Evolutionary conservation across 2,113 vertebrate genomes (phyloP).

Genomic region (Leptodactylus fuscus): DNA sequence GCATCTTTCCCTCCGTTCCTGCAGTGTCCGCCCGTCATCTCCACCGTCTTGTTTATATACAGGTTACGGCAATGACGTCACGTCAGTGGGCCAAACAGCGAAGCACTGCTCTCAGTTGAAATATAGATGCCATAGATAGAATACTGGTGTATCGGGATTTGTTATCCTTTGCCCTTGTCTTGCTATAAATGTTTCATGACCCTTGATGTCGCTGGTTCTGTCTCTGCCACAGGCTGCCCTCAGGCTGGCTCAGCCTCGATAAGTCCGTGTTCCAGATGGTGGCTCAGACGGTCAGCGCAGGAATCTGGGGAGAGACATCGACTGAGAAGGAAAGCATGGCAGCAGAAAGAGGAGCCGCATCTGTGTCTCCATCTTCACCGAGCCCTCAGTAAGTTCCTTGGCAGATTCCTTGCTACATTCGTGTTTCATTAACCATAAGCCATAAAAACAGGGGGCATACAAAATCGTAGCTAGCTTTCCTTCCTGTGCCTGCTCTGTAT

Average conservation of each 20-base stretch:
- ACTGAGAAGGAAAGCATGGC: slow-evolving; percentile 43
- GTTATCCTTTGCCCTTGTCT: neutral
- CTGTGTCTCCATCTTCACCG: neutral
- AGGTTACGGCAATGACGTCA: no score
- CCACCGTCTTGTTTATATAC: no score
- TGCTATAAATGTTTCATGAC: slow-evolving; percentile 17
- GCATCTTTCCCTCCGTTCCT: no score
- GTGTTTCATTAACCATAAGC: neutral
- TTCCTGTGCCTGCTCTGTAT: no score
- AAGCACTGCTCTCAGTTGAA: no score
- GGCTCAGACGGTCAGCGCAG: slow-evolving; percentile 82
- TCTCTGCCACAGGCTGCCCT: slow-evolving; percentile 80
- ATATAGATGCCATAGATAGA: no score
- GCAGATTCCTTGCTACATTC: neutral
- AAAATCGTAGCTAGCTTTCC: neutral
- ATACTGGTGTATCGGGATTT: neutral
- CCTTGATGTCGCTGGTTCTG: neutral
- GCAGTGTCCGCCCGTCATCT: no score
- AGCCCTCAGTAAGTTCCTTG: slow-evolving; percentile 34
- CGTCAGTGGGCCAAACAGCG: no score
- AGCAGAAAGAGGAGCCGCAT: slow-evolving; percentile 57
- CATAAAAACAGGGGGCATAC: neutral
- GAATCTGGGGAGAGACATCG: slow-evolving; percentile 76
- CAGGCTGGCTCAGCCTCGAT: slow-evolving; percentile 91
- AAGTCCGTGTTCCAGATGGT: slow-evolving; percentile 85